Evolutionary conservation across 2,888 invertebrate genomes (phyloP), one percentile per base, ranked within the genome.

Genomic region (Limnephilus auricula): DNA sequence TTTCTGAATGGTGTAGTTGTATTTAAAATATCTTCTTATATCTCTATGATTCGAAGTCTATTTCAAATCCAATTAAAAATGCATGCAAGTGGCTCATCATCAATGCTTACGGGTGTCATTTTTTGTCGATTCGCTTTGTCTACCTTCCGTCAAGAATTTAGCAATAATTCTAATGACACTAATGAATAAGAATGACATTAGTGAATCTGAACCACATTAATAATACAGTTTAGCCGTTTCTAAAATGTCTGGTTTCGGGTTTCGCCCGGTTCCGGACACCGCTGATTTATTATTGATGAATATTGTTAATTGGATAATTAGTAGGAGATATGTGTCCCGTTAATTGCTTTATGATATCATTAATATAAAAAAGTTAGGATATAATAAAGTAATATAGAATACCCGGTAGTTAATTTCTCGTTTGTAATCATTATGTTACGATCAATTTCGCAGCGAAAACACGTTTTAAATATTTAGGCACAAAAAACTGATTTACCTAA

Each of bases 101-200:
- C 40, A 13, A 45, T 85, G 34, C 45, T 25, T 25, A 45, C 30
- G 30, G 85, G 40, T 40, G 45, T 85, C 84, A 84, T 37, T 65
- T 65, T 65, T 65, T 40, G n/a, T 10, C 40, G 85, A n/a, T 40
- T n/a, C n/a, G 37, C 86, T 50, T 86, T 86, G 86, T 86, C 84
- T 86, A 50, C 65, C 50, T 32, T 30, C 86, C 65, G 86, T 86
- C 50, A 86, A 30, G 84, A 30, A 86, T 86, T 86, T 65, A 6
- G 85, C n/a, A 85, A 45, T 30, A 40, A 65, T 65, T 30, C 31
- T 15, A 32, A 50, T 32, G 86, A 86, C 86, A 86, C n/a, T n/a
- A 65, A 86, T 65, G 65, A 86, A 50, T 86, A 65, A 31, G 86
- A 86, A 50, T 86, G 86, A 50, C 86, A 65, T 65, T 86, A 15